phyloP scores from a whole-genome alignment of 2,113 vertebrate species.

The Myxocyprinus asiaticus region DNA sequence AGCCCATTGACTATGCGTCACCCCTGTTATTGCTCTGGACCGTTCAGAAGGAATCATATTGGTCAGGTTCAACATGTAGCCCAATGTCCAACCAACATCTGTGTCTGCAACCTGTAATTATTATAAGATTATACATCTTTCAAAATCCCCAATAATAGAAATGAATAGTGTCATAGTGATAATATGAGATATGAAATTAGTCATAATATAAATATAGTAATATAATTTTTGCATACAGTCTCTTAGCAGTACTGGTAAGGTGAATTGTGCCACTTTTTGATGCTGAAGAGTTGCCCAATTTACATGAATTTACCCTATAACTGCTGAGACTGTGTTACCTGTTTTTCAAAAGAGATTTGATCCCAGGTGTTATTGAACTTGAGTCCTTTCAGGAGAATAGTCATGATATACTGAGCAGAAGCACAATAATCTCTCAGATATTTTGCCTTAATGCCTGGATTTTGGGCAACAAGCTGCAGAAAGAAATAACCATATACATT shows the following conservation, averaged over 20 bases:
- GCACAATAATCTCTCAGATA: conserved; percentile 70
- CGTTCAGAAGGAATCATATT: conserved; percentile 57
- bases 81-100: conserved; percentile 66
- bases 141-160: neutral
- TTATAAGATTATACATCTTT: neutral
- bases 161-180: neutral
- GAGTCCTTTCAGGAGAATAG: conserved; percentile 73
- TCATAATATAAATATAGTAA: too few species aligned
- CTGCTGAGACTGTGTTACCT: conserved; percentile 63
- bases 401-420: conserved; percentile 69
- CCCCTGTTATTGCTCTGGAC: conserved; percentile 41
- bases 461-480: conserved; percentile 60
- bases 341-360: conserved; percentile 68
- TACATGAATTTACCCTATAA: neutral
- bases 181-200: too few species aligned
- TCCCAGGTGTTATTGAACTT: conserved; percentile 71
- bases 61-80: conserved; percentile 67
- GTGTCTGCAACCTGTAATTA: conserved; percentile 58
- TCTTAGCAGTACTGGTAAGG: too few species aligned
- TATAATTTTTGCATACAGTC: too few species aligned
- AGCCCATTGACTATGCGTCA: conserved; percentile 52
- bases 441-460: conserved; percentile 42
- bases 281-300: neutral
- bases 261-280: too few species aligned
- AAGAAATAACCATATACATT: neutral